Evolutionary conservation across 1,140 invertebrate species (phyloP), one percentile per base, ranked within the genome.

Genomic region (Aphelinus certus): DNA sequence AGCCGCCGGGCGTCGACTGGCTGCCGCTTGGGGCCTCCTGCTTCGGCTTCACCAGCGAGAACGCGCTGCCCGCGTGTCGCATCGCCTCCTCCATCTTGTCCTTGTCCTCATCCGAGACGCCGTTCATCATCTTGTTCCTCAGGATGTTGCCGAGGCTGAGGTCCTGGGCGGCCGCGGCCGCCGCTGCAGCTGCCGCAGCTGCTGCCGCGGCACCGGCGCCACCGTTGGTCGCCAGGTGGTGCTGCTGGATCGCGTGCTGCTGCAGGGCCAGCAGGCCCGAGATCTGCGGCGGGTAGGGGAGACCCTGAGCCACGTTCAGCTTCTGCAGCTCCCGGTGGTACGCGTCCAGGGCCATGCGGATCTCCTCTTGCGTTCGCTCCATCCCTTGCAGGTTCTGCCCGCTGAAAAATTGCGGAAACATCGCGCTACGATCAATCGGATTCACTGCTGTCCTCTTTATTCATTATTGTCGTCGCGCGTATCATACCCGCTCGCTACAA

Each of bases 281-380:
- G 70, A 93, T 91, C 51, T 89, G 91, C 51, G 91, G 90, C 76
- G 91, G 86, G 61, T 88, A 89, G 10, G 90, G 84, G 51, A 88
- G 73, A 61, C 82, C 84, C 2, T 87, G 88, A 69, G 90, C 89
- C 78, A 90, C 89, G 81, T 95, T 95, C 66, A 97, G 87, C 84
- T 97, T 96, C 81, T 94, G 93, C 6, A 98, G 89, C 86, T 98
- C 96, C 56, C 96, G 91, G 82, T 96, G 95, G 84, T 97, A 97
- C n/a, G 95, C 94, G 79, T 97, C 95, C 9, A 97, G 87, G 0
- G 95, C 95, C 89, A 97, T 89, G 75, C 97, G 91, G 82, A 97
- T 95, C 55, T 96, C 95, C 77, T 98, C 96, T 79, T 92, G 93
- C 67, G 93, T 93, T 75, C 93, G 90, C 75, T 93, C 95, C 81